phyloP scores from a whole-genome alignment of 1,140 invertebrate genomes.

The Sarcophaga peregrina region DNA sequence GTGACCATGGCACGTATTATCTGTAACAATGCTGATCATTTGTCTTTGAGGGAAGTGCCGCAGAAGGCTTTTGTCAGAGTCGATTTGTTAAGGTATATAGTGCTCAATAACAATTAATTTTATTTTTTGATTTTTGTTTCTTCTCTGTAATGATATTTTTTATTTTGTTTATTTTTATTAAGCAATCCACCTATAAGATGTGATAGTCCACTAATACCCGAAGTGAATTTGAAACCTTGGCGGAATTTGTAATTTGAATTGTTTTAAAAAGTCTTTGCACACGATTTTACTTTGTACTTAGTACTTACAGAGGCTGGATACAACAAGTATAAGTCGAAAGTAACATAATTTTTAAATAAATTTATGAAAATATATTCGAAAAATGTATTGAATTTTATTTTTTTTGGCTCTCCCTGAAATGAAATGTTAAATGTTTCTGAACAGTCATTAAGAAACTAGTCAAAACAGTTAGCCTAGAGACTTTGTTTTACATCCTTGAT shows the following conservation, averaged over 20 bases:
- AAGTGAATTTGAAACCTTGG: slow-evolving; percentile 68
- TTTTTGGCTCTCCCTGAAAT: too few relatives aligned
- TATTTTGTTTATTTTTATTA: slow-evolving; percentile 57
- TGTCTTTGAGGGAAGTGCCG: slow-evolving; percentile 68
- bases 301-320: too few relatives aligned
- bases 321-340: too few relatives aligned
- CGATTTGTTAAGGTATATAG: slow-evolving; percentile 70
- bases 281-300: too few relatives aligned
- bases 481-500: too few relatives aligned
- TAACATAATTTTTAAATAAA: too few relatives aligned
- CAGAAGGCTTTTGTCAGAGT: slow-evolving; percentile 70
- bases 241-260: slow-evolving; percentile 45
- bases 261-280: too few relatives aligned
- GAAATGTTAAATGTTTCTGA: too few relatives aligned
- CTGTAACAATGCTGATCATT: slow-evolving; percentile 82
- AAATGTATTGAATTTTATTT: too few relatives aligned
- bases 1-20: slow-evolving; percentile 76
- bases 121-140: background rate
- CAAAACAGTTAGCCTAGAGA: too few relatives aligned
- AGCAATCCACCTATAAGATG: slow-evolving; percentile 71
- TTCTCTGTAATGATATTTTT: background rate
- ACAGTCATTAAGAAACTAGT: too few relatives aligned
- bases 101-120: slow-evolving; percentile 31
- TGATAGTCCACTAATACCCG: slow-evolving; percentile 67
- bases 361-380: too few relatives aligned